These are phyloP conservation scores for Ceratina calcarata DNA, from an alignment of 1,140 invertebrate species.

Conservation along the genomic window DNA sequence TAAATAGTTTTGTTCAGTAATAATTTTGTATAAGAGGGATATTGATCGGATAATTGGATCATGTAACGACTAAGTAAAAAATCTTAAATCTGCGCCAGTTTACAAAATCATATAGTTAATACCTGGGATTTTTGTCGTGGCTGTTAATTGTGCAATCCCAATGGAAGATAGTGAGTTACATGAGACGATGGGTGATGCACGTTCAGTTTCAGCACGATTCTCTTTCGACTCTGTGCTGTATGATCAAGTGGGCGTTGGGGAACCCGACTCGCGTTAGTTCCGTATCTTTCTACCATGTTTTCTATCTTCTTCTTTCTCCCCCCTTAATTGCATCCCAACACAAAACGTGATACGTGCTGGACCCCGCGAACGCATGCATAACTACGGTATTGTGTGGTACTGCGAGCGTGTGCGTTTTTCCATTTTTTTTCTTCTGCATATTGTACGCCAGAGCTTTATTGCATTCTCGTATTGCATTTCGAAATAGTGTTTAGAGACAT, in stretches of 20 bases:
- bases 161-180: background rate
- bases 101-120: background rate
- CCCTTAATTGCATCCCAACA: constrained; percentile 45
- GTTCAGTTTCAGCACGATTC: constrained; percentile 43
- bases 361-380: constrained; percentile 16
- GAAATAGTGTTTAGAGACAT: background rate
- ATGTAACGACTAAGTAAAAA: background rate
- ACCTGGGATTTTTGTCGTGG: constrained; percentile 17
- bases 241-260: constrained; percentile 38
- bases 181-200: constrained; percentile 7
- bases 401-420: background rate
- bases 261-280: constrained; percentile 44
- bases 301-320: constrained; percentile 39
- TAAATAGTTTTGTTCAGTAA: no score
- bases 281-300: constrained; percentile 35
- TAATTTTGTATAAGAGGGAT: no score
- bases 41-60: no score
- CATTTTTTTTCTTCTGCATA: background rate
- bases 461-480: background rate
- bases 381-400: constrained; percentile 10
- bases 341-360: constrained; percentile 33
- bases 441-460: background rate
- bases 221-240: constrained; percentile 36
- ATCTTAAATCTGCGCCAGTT: background rate
- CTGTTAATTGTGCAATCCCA: background rate